These are phyloP conservation scores for Xiphorhynchus erythropygius DNA, from an alignment of 2,797 vertebrate species.

Conservation along the genomic window DNA sequence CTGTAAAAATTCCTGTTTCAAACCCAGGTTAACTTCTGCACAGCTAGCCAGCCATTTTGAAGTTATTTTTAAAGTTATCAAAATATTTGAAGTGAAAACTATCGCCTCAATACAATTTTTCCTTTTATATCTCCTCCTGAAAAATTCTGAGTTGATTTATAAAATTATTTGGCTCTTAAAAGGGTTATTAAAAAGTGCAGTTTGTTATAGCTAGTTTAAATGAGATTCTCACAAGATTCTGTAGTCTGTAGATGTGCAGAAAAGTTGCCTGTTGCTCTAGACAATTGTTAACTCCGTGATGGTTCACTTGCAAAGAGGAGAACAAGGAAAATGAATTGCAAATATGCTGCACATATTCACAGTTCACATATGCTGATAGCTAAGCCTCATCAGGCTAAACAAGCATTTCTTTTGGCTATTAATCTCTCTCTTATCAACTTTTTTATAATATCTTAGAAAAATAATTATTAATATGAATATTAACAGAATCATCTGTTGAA, in stretches of 20 bases:
- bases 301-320: background rate
- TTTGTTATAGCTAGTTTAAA: background rate
- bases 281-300: background rate
- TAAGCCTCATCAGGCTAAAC: background rate
- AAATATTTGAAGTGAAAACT: background rate
- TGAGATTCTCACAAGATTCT: background rate
- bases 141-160: background rate
- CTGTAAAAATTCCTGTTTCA: background rate
- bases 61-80: background rate
- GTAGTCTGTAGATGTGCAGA: background rate
- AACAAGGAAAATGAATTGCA: background rate
- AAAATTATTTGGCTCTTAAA: background rate
- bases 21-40: background rate
- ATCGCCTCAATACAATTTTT: background rate
- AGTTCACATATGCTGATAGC: background rate
- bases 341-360: no score
- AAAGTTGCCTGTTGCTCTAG: background rate
- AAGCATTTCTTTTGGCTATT: background rate
- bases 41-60: background rate
- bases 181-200: background rate
- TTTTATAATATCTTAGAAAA: background rate
- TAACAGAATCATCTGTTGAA: background rate
- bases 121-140: background rate
- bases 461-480: background rate
- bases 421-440: background rate